A percentile compares a stretch with the other conserved stretches of the same genome.
Conservation (phyloP, 2,888 invertebrate species). For the Rhogogaster chlorosoma region DNA sequence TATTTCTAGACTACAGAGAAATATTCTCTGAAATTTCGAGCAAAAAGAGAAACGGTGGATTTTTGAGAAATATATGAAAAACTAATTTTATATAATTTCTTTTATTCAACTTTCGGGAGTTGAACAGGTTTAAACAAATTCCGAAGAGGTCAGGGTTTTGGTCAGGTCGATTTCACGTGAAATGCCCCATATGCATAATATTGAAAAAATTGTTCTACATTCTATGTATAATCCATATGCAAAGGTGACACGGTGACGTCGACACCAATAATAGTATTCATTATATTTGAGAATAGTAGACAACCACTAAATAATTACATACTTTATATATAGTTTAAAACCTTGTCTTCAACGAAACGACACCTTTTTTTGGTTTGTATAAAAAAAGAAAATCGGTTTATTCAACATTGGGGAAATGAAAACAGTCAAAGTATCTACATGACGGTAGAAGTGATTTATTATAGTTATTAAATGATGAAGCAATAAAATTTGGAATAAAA, state of each 20-base stretch:
- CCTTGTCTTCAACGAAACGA: not conserved
- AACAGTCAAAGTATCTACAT: not conserved
- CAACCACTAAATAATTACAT: no score
- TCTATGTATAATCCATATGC: not conserved
- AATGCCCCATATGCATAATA: not conserved
- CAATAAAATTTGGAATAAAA: not conserved
- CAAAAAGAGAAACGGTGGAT: no score
- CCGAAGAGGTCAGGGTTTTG: no score
- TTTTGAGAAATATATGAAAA: no score
- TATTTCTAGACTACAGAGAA: no score
- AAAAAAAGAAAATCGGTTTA: not conserved
- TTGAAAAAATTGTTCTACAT: not conserved
- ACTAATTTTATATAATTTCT: no score
- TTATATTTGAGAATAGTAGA: not conserved
- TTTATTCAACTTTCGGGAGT: no score
- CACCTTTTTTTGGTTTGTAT: not conserved
- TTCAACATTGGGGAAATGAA: not conserved
- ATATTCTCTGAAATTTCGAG: no score
- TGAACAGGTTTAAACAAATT: no score
- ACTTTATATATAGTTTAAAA: no score
- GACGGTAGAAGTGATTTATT: not conserved
- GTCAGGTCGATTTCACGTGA: no score
- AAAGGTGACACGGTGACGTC: not conserved
- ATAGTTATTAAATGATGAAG: not conserved
- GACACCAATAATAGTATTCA: not conserved